Conservation (phyloP, 2,888 invertebrate species). For the Drosophila acutilabella region DNA sequence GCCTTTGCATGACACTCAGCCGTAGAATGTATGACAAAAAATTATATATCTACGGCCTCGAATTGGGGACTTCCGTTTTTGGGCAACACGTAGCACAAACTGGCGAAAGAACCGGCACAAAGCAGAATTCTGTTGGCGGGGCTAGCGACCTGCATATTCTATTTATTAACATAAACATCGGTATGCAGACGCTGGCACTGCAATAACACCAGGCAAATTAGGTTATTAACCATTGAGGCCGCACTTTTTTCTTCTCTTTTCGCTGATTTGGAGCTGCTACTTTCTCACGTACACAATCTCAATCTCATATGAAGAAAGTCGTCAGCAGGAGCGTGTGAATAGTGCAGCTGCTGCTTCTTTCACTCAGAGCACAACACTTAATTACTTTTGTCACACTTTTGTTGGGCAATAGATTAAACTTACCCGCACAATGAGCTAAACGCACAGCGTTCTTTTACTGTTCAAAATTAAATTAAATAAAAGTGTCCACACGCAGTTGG, state of each 20-base stretch:
- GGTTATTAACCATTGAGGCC: slow-evolving; percentile 35
- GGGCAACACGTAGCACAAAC: slow-evolving; percentile 44
- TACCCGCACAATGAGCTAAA: slow-evolving; percentile 34
- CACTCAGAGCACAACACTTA: background rate
- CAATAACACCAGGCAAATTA: slow-evolving; percentile 25
- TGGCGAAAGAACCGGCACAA: slow-evolving; percentile 29
- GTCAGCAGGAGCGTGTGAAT: slow-evolving; percentile 22
- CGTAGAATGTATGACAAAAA: slow-evolving; percentile 9
- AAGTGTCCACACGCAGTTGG: slow-evolving; percentile 45
- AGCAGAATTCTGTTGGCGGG: background rate
- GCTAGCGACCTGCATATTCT: slow-evolving; percentile 36
- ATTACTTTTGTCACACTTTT: background rate
- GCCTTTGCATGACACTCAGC: slow-evolving; percentile 1
- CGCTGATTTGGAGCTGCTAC: slow-evolving; percentile 14
- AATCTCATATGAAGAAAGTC: slow-evolving; percentile 19
- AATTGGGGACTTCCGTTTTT: slow-evolving; percentile 49
- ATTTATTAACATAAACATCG: slow-evolving; percentile 11
- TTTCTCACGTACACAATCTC: slow-evolving; percentile 19
- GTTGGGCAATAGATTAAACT: slow-evolving; percentile 14
- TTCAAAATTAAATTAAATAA: slow-evolving; percentile 48
- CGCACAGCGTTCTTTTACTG: slow-evolving; percentile 35
- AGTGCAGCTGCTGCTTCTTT: slow-evolving; percentile 7
- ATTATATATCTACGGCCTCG: background rate
- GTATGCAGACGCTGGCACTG: background rate
- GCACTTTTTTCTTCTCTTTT: slow-evolving; percentile 18